Evolutionary conservation across 2,797 vertebrate species (phyloP), one percentile per base, ranked within the genome.

Genomic region (Melopsittacus undulatus): DNA sequence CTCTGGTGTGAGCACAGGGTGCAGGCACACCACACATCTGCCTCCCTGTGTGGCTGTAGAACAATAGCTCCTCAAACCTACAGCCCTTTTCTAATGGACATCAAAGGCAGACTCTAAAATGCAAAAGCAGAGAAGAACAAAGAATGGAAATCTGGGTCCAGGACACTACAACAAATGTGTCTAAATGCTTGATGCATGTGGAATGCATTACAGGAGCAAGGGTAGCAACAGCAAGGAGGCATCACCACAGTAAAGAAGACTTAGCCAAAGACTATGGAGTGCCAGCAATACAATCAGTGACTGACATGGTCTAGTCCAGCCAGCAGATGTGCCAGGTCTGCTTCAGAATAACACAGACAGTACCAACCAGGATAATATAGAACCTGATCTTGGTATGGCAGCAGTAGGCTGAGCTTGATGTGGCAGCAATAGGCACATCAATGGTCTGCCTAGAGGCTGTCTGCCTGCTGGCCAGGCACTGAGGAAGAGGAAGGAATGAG

Each of bases 281-380:
- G 49, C 38, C 3, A 6, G 7, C 26, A 23, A 5, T 38, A 18
- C 63, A 32, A 27, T 3, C 26, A n/a, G 68, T 26, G 51, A 17
- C 5, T 1, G 0, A 2, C 5, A 5, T 1, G 20, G 5, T 16
- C 48, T 40, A 45, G 40, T 6, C 36, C 67, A 86, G 52, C 26
- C 42, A 69, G 57, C 23, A 79, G 76, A 51, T 21, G 29, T 34
- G 46, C 42, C 70, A 61, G 36, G 36, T 36, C 36, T 36, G 36
- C 9, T 36, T 36, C 36, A 36, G 70, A 11, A 72, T 21, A 51
- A 5, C 13, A 26, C 76, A n/a, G 26, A 8, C 7, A 18, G 0
- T 14, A 13, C 11, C 48, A 32, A 14, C 9, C 24, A 45, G 42
- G 51, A 6, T 27, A 73, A 54, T 7, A 49, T 8, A 46, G 70